Evolutionary conservation across 2,888 invertebrate species (phyloP).

Genomic region (Phengaris alcon): DNA sequence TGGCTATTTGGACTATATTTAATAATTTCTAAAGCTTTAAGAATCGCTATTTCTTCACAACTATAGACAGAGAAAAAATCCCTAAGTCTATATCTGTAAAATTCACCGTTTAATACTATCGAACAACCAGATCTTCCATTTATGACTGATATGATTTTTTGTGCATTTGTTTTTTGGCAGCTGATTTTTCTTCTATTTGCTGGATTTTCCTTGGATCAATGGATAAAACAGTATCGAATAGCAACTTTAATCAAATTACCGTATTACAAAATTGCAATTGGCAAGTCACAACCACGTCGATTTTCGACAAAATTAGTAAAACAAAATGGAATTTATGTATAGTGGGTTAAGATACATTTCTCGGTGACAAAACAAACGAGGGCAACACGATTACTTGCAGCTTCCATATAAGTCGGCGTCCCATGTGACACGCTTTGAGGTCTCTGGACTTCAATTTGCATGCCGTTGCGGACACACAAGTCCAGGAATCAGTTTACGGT

Average conservation of each 20-base stretch:
- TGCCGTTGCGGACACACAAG: conserved; percentile 11
- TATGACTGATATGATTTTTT: too few species aligned
- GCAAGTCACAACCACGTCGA: background rate
- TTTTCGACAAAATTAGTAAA: background rate
- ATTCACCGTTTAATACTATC: too few species aligned
- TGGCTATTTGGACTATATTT: too few species aligned
- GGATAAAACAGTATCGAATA: background rate
- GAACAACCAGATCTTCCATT: too few species aligned
- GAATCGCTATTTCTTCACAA: too few species aligned
- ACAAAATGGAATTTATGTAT: background rate
- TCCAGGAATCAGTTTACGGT: background rate
- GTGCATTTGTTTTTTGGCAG: too few species aligned
- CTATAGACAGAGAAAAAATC: too few species aligned
- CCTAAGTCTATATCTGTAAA: too few species aligned
- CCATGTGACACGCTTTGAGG: conserved; percentile 7
- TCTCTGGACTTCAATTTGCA: conserved; percentile 20
- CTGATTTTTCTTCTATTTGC: too few species aligned
- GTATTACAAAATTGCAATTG: background rate
- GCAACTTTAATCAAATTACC: background rate
- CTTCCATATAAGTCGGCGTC: conserved; percentile 18
- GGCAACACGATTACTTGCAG: conserved; percentile 18
- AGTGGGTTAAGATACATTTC: background rate
- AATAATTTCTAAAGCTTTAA: too few species aligned
- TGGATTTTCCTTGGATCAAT: background rate
- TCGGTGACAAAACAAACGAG: background rate